These are phyloP conservation scores for Amniataba percoides DNA, from an alignment of 2,797 vertebrate genomes.

Conservation along the genomic window DNA sequence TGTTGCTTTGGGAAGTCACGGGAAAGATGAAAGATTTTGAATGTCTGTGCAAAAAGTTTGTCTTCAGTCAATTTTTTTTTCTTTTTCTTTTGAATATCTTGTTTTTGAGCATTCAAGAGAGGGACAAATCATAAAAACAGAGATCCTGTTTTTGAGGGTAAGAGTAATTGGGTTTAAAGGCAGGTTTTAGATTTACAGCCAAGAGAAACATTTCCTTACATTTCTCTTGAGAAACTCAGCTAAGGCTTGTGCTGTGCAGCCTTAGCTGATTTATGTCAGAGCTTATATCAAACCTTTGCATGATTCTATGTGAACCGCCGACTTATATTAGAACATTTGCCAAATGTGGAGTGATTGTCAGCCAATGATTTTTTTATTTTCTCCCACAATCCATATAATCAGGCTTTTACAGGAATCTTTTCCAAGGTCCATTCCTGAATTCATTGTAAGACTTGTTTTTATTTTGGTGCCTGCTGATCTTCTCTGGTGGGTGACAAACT, in stretches of 20 bases:
- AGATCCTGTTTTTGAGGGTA: background rate
- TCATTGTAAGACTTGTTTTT: no score
- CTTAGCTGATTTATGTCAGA: constrained; percentile 31
- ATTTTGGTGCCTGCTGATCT: background rate
- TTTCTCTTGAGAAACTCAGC: constrained; percentile 13
- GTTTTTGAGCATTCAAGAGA: background rate
- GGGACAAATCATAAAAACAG: background rate
- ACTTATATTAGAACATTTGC: background rate
- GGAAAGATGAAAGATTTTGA: background rate
- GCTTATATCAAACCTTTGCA: background rate
- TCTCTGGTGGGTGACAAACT: background rate
- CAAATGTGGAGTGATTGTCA: background rate
- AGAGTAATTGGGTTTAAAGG: background rate
- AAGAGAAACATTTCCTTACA: constrained; percentile 15
- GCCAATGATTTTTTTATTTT: constrained; percentile 4
- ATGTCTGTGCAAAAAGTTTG: background rate
- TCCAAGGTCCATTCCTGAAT: background rate
- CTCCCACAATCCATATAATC: constrained; percentile 8
- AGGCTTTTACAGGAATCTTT: background rate
- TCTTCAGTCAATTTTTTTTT: background rate
- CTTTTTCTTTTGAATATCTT: background rate
- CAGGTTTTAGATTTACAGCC: constrained; percentile 19
- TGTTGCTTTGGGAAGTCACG: background rate
- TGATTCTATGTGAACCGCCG: background rate
- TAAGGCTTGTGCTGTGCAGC: constrained; percentile 16